Percentiles rank a stretch among this genome's conserved stretches.
These are phyloP conservation scores for Lasius platythorax DNA, from an alignment of 2,888 invertebrate genomes.

Conservation along the genomic window DNA sequence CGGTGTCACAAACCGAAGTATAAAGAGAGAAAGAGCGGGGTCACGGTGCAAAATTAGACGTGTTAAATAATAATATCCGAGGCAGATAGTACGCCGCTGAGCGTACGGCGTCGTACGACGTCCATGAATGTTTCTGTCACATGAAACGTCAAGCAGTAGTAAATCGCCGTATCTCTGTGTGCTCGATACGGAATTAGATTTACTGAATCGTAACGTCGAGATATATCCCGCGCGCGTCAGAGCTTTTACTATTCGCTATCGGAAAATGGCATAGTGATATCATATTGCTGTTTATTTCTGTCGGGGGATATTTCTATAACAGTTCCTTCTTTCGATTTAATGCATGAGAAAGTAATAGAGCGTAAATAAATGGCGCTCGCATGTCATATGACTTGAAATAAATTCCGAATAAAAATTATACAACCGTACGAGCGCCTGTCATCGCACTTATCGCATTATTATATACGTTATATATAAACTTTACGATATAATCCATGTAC, in stretches of 20 bases:
- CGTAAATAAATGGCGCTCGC: slow-evolving; percentile 4
- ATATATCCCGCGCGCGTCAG: slow-evolving; percentile 34
- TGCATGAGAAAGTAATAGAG: not conserved
- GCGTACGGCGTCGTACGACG: slow-evolving; percentile 43
- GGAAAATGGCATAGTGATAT: slow-evolving; percentile 24
- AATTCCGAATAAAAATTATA: not conserved
- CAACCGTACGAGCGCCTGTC: not conserved
- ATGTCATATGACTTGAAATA: not conserved
- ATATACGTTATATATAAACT: not conserved
- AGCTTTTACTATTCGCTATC: slow-evolving; percentile 40
- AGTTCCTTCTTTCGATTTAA: not conserved
- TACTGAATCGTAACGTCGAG: slow-evolving; percentile 50
- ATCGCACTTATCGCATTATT: not conserved
- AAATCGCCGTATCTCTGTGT: slow-evolving; percentile 35
- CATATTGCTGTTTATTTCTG: slow-evolving; percentile 17
- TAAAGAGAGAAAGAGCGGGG: slow-evolving; percentile 43
- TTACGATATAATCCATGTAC: not conserved
- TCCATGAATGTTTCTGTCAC: slow-evolving; percentile 47
- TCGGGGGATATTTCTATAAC: not conserved
- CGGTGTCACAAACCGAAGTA: slow-evolving; percentile 47
- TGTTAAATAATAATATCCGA: slow-evolving; percentile 47
- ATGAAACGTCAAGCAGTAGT: slow-evolving; percentile 30
- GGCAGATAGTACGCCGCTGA: slow-evolving; percentile 41
- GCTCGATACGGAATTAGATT: slow-evolving; percentile 53
- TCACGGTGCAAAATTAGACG: slow-evolving; percentile 61